Base-by-base conservation (phyloP, 2,888 invertebrate species). In the Crematogaster levior region DNA sequence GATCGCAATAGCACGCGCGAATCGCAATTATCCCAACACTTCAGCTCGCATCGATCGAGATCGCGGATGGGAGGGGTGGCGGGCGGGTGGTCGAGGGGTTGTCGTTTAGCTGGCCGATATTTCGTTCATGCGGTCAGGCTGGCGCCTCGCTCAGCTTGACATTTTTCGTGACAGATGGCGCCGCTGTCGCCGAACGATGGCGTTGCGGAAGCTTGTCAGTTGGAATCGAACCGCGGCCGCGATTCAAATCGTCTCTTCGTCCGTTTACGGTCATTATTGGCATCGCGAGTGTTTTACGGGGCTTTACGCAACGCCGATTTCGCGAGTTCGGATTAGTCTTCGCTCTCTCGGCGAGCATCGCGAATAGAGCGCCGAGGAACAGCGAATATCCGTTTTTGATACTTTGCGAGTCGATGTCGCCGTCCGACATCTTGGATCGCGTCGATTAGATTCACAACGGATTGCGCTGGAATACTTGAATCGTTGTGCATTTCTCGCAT, bases 1-100 rank as follows among this genome's bases (percentile, higher is more conserved):
- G 2, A 21, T 73, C 30, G 74, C 15, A 4, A 51, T 51, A 51
- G 61, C 66, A 18, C 12, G 65, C 66, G 84, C 37, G 82, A 92
- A 90, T 90, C 91, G 92, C 91, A 65, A 91, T 92, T 90, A 88
- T 90, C 91, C 88, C 82, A 83, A 81, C 37, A 43, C 34, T 21
- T 43, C 12, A 56, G 24, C 10, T 56, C 40, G 83, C 53, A 85
- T 83, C 85, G 80, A 74, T 68, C 56, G 84, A 81, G 86, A 84
- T 80, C 68, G 83, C 53, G 80, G 70, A 81, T 80, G 0, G 51
- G 15, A 70, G 84, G 82, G 53, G 27, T 30, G 77, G 53, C 21
- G 72, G 84, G 79, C 58, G 51, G 53, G 82, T 51, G 66, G 75
- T 61, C 56, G 27, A 24, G 85, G 88, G 90, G 87, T 85, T 58